These are phyloP conservation scores for Cyclina sinensis DNA, from an alignment of 1,140 invertebrate genomes.

Conservation along the genomic window DNA sequence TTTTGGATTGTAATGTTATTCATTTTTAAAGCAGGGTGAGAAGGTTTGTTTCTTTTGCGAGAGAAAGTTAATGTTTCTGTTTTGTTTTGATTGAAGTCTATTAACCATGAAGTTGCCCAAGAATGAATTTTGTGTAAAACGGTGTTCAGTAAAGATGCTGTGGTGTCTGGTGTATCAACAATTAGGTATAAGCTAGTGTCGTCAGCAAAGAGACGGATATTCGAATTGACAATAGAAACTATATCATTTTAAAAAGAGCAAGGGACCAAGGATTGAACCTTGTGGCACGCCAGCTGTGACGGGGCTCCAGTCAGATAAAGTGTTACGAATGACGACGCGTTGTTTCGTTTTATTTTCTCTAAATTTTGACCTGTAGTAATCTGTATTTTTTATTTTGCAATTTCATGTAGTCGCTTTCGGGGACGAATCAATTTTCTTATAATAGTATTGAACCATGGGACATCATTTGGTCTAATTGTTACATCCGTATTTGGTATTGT, in stretches of 20 bases:
- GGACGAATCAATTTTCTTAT: slow-evolving; percentile 12
- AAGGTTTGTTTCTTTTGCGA: not conserved
- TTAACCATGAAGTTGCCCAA: slow-evolving; percentile 49
- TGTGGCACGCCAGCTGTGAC: too few relatives aligned
- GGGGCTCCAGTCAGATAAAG: too few relatives aligned
- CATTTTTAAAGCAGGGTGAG: slow-evolving; percentile 22
- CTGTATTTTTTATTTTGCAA: not conserved
- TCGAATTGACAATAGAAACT: too few relatives aligned
- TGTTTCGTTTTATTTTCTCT: slow-evolving; percentile 22
- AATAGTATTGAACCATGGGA: slow-evolving; percentile 42
- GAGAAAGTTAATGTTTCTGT: slow-evolving; percentile 28
- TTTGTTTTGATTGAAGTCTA: slow-evolving; percentile 51
- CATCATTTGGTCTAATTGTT: slow-evolving; percentile 49
- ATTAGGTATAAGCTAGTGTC: too few relatives aligned
- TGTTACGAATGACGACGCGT: too few relatives aligned
- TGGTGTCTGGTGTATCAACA: too few relatives aligned
- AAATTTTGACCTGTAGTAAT: slow-evolving; percentile 22
- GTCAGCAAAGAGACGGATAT: too few relatives aligned
- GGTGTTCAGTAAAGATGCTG: too few relatives aligned
- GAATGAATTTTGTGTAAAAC: not conserved
- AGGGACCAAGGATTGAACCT: too few relatives aligned
- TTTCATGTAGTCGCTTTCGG: slow-evolving; percentile 8
- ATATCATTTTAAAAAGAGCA: too few relatives aligned
- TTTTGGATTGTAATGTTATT: not conserved
- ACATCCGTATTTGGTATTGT: slow-evolving; percentile 56